A percentile compares a stretch with the other conserved stretches of the same genome.
phyloP scores from a whole-genome alignment of 2,888 invertebrate species.

The Lamellibrachia columna region DNA sequence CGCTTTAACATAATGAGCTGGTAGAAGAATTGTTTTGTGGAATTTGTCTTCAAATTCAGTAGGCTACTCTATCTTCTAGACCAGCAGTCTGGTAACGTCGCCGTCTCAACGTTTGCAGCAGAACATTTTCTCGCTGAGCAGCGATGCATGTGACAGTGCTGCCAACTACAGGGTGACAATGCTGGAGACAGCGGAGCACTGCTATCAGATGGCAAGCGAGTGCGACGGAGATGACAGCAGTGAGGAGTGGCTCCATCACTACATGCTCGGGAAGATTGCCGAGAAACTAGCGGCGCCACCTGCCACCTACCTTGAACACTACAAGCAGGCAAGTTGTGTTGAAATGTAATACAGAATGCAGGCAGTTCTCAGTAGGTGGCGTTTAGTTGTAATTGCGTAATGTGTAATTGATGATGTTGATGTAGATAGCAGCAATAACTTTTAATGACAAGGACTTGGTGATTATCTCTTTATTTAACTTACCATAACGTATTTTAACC shows the following conservation, averaged over 20 bases:
- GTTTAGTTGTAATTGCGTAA: too few species aligned
- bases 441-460: too few species aligned
- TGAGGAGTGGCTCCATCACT: constrained; percentile 91
- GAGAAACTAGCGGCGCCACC: constrained; percentile 85
- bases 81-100: neutral
- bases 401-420: too few species aligned
- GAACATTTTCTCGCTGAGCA: constrained; percentile 62
- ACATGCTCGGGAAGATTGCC: constrained; percentile 94
- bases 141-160: constrained; percentile 72
- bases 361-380: neutral
- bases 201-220: constrained; percentile 72
- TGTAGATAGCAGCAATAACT: too few species aligned
- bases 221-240: constrained; percentile 73
- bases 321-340: constrained; percentile 72
- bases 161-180: constrained; percentile 83
- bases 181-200: constrained; percentile 80
- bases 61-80: too few species aligned
- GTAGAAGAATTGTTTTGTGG: too few species aligned
- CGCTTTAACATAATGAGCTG: too few species aligned
- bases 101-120: constrained; percentile 47
- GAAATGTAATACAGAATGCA: too few species aligned
- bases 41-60: too few species aligned
- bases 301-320: constrained; percentile 80
- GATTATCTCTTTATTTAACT: too few species aligned
- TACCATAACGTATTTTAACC: too few species aligned